These are phyloP conservation scores for Gymnopithys bicolor DNA, from an alignment of 2,797 vertebrate species.

Conservation along the genomic window DNA sequence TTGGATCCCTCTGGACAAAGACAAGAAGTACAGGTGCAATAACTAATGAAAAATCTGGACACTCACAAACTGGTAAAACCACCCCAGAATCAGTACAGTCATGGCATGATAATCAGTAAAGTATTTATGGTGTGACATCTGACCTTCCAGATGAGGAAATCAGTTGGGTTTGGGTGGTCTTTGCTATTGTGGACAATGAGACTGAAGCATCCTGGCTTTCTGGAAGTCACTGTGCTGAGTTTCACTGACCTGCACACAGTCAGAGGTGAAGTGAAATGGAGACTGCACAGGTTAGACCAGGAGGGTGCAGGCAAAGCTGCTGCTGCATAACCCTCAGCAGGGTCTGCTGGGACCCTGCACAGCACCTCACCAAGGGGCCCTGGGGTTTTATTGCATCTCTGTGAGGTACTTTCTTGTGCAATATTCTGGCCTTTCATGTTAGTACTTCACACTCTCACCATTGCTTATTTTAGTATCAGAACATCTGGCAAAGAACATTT, in stretches of 20 bases:
- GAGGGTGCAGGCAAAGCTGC: neutral
- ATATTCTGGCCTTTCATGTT: neutral
- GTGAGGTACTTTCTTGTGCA: neutral
- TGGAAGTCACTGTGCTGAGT: neutral
- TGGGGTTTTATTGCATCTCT: neutral
- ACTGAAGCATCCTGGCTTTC: neutral
- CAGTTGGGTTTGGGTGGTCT: neutral
- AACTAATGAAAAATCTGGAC: neutral
- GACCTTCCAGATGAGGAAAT: neutral
- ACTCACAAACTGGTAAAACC: neutral
- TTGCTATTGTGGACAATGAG: neutral
- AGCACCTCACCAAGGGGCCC: neutral
- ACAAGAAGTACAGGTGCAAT: neutral
- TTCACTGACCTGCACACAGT: neutral
- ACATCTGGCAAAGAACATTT: slow-evolving; percentile 60
- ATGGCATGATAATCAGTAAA: neutral
- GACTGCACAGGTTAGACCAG: neutral
- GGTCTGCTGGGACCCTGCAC: neutral
- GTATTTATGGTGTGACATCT: neutral
- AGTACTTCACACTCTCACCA: slow-evolving; percentile 19
- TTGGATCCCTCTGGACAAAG: neutral
- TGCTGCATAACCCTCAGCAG: neutral
- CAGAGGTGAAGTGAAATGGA: neutral
- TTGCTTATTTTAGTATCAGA: slow-evolving; percentile 49
- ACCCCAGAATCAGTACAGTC: neutral